These are phyloP conservation scores for Lysandra coridon DNA, from an alignment of 2,888 invertebrate genomes.

Conservation along the genomic window DNA sequence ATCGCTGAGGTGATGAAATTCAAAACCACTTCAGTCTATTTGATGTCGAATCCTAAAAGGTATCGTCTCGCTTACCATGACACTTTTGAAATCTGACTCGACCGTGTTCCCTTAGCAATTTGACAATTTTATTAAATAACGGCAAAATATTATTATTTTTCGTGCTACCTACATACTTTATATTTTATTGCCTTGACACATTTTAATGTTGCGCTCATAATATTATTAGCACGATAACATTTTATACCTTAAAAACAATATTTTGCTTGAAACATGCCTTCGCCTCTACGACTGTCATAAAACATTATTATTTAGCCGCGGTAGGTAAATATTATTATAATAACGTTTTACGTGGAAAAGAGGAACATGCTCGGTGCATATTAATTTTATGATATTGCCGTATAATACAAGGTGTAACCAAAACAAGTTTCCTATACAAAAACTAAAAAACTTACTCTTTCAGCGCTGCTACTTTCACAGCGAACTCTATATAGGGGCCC, in stretches of 20 bases:
- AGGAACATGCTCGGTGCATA: background rate
- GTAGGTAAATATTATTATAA: background rate
- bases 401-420: no score
- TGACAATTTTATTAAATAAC: slow-evolving; percentile 24
- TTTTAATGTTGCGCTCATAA: background rate
- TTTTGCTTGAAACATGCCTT: background rate
- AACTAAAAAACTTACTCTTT: no score
- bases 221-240: background rate
- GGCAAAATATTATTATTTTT: background rate
- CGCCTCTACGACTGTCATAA: no score
- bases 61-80: slow-evolving; percentile 44
- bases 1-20: slow-evolving; percentile 55
- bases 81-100: slow-evolving; percentile 35
- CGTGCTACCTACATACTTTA: background rate
- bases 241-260: background rate
- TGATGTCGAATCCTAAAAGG: slow-evolving; percentile 52
- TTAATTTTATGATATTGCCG: no score
- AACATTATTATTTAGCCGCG: background rate
- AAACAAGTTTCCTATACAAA: no score
- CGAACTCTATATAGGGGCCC: no score
- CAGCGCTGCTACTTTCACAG: no score
- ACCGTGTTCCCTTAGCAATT: slow-evolving; percentile 8
- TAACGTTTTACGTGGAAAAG: background rate
- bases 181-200: background rate
- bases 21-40: slow-evolving; percentile 58